Conservation (phyloP, 2,797 vertebrate genomes). For the Poeciliopsis paucimaculata region DNA sequence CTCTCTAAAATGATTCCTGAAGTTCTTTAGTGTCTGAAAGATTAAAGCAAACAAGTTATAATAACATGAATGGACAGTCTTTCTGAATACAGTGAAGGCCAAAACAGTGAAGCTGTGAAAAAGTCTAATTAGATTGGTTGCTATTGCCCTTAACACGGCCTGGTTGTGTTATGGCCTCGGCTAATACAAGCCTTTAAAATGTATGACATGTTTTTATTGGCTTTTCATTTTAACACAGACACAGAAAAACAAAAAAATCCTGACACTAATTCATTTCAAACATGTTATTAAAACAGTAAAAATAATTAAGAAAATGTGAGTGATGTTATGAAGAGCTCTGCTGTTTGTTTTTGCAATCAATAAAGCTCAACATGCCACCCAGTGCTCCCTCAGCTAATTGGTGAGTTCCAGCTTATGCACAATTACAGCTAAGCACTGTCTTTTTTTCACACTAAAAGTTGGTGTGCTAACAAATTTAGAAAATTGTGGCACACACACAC, state of each 20-base stretch:
- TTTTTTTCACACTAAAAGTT: too few species aligned
- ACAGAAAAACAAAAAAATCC: not conserved
- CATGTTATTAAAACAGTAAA: not conserved
- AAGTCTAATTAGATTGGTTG: not conserved
- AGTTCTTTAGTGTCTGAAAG: not conserved
- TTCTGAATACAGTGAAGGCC: not conserved
- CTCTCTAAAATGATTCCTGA: not conserved
- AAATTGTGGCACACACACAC: too few species aligned
- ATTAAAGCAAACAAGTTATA: not conserved
- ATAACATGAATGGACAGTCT: not conserved
- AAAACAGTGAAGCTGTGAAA: not conserved
- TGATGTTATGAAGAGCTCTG: not conserved
- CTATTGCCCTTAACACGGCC: not conserved
- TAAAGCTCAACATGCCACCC: too few species aligned
- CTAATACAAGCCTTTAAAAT: not conserved
- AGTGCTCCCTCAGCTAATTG: too few species aligned
- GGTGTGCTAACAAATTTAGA: too few species aligned
- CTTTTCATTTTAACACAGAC: not conserved
- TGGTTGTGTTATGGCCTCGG: not conserved
- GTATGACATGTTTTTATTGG: not conserved
- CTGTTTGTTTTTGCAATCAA: too few species aligned
- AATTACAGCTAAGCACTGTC: too few species aligned
- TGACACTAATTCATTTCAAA: not conserved
- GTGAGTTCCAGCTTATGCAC: too few species aligned
- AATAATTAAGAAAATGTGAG: not conserved